A percentile compares a stretch with the other conserved stretches of the same genome.
These are phyloP conservation scores for Carterocephalus palaemon DNA, from an alignment of 2,888 invertebrate species.

Conservation along the genomic window DNA sequence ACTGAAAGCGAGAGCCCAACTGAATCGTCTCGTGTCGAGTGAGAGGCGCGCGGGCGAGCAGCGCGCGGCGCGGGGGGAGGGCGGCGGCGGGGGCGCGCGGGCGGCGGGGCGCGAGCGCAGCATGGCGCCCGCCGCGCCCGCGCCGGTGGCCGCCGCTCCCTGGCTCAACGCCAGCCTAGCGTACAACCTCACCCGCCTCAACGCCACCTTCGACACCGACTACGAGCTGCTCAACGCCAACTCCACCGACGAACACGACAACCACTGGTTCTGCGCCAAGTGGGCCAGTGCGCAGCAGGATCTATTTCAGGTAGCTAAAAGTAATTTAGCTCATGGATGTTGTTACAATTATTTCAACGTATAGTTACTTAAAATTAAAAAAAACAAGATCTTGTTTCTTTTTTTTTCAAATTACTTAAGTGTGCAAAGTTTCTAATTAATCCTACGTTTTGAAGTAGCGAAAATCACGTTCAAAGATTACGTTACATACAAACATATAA, in stretches of 20 bases:
- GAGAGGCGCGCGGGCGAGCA: conserved; percentile 49
- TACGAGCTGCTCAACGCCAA: conserved; percentile 71
- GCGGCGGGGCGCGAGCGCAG: conserved; percentile 61
- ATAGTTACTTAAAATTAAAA: too few relatives aligned
- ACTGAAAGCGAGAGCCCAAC: conserved; percentile 79
- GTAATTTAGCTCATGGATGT: background rate
- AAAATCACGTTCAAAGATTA: too few relatives aligned
- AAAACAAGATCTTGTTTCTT: too few relatives aligned
- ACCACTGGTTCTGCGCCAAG: conserved; percentile 82
- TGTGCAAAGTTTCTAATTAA: too few relatives aligned
- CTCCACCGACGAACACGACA: conserved; percentile 65
- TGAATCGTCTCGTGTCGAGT: conserved; percentile 78
- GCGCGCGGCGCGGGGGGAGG: conserved; percentile 43
- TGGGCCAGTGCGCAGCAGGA: conserved; percentile 90
- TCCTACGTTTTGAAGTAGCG: too few relatives aligned
- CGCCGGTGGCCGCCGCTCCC: conserved; percentile 64
- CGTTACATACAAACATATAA: too few relatives aligned
- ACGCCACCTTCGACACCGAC: conserved; percentile 75
- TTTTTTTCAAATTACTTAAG: too few relatives aligned
- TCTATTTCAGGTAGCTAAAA: conserved; percentile 80
- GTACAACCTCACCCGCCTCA: conserved; percentile 75
- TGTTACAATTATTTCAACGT: background rate
- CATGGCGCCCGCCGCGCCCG: conserved; percentile 68
- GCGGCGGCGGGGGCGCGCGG: conserved; percentile 50
- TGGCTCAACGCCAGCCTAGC: conserved; percentile 77